Base-by-base conservation (phyloP, 2,797 vertebrate species). In the Iguana delicatissima region DNA sequence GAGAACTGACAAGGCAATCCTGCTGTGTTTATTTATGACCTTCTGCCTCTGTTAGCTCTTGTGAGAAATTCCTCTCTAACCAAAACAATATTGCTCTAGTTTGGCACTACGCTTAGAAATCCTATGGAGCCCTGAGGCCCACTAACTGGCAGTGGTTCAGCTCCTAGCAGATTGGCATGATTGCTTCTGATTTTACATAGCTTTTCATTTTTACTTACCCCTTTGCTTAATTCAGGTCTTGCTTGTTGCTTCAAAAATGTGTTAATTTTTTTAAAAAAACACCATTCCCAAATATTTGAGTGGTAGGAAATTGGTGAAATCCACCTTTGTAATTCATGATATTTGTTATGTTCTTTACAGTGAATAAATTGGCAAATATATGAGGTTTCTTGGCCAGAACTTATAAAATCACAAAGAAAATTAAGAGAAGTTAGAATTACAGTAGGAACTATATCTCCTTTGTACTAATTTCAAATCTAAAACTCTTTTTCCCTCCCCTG, bases 21-120 rank as follows among this genome's bases (percentile, higher is more conserved):
- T 97, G 97, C 97, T 97, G 97, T 97, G 98, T 97, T 97, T 98
- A 97, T 97, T 98, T 97, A 97, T 97, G 97, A 98, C 97, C 97
- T 98, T 98, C 97, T 98, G 97, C 97, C 97, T 98, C 97, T 97
- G 97, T 97, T 97, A 97, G 97, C 97, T 96, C 97, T 97, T 97
- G 97, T 97, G 98, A 98, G 97, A 97, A 97, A 97, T 98, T 97
- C 97, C 96, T 97, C 95, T 95, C 97, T 96, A 96, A 97, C 97
- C 97, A 96, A 96, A 97, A 97, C 97, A 97, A 90, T 96, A 96
- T 97, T 96, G 95, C 94, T 92, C 93, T 93, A 97, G 95, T 96
- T 97, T 97, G 97, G 97, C 97, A 97, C 95, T 97, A 94, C 20
- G 38, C 88, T 94, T 96, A 97, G 96, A 95, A 96, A 95, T 95